Conservation (phyloP, 1,140 invertebrate species). For the Frieseomelitta varia region DNA sequence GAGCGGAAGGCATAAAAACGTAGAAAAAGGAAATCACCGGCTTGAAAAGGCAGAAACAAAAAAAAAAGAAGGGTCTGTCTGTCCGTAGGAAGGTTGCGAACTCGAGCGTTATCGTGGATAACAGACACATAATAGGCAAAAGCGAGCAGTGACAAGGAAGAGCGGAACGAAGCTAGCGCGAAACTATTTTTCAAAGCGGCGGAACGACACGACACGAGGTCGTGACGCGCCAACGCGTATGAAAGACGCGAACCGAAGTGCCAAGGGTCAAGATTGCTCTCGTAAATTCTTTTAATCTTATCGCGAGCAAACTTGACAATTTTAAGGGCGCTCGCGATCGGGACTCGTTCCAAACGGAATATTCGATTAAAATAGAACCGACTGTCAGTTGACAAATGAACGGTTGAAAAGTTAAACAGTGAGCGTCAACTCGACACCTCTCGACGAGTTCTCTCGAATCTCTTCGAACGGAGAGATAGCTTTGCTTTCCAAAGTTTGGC, state of each 20-base stretch:
- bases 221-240: too few relatives aligned
- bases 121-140: not conserved
- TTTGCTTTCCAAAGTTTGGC: too few relatives aligned
- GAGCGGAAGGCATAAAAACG: not conserved
- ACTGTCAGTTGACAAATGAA: conserved; percentile 26
- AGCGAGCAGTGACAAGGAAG: too few relatives aligned
- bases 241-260: not conserved
- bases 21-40: not conserved
- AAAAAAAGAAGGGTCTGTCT: too few relatives aligned
- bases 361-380: conserved; percentile 47
- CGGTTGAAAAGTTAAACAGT: not conserved
- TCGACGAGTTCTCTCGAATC: not conserved
- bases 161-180: not conserved
- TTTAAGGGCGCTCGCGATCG: conserved; percentile 26
- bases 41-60: not conserved
- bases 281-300: conserved; percentile 68
- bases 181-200: not conserved
- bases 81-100: too few relatives aligned
- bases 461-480: too few relatives aligned
- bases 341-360: conserved; percentile 26
- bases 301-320: conserved; percentile 44
- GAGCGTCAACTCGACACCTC: not conserved
- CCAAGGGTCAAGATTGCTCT: conserved; percentile 45
- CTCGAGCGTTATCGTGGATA: not conserved
- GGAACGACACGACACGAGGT: not conserved